phyloP scores from a whole-genome alignment of 2,113 vertebrate genomes.

The Phycodurus eques region DNA sequence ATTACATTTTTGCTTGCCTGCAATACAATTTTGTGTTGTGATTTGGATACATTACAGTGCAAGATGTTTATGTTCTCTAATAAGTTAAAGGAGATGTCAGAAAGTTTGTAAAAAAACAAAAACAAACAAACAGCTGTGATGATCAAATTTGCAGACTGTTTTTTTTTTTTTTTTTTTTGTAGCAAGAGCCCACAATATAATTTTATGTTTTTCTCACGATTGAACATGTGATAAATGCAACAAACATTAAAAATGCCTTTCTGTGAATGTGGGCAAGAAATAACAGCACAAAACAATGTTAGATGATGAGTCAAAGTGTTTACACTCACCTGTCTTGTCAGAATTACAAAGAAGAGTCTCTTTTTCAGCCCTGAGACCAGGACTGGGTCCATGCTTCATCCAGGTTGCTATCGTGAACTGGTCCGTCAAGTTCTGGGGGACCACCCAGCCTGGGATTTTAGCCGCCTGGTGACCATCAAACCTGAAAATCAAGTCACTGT shows the following conservation, averaged over 20 bases:
- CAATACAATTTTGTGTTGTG: background rate
- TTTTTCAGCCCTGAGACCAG: slow-evolving; percentile 90
- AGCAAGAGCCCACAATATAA: background rate
- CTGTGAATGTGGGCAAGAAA: background rate
- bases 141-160: background rate
- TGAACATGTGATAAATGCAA: background rate
- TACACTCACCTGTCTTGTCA: slow-evolving; percentile 88
- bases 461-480: slow-evolving; percentile 94
- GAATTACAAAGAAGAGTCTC: slow-evolving; percentile 98
- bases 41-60: background rate
- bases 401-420: slow-evolving; percentile 95
- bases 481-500: slow-evolving; percentile 85
- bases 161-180: background rate
- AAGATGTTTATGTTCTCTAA: background rate
- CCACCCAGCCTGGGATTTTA: slow-evolving; percentile 90
- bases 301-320: background rate
- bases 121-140: background rate
- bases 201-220: background rate
- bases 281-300: background rate
- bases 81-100: background rate
- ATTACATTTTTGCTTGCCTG: background rate
- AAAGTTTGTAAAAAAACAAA: background rate
- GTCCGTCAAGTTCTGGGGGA: slow-evolving; percentile 92
- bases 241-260: background rate
- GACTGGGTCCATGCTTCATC: slow-evolving; percentile 97